Conservation (phyloP, 2,888 invertebrate species). For the Lithodes maja region DNA sequence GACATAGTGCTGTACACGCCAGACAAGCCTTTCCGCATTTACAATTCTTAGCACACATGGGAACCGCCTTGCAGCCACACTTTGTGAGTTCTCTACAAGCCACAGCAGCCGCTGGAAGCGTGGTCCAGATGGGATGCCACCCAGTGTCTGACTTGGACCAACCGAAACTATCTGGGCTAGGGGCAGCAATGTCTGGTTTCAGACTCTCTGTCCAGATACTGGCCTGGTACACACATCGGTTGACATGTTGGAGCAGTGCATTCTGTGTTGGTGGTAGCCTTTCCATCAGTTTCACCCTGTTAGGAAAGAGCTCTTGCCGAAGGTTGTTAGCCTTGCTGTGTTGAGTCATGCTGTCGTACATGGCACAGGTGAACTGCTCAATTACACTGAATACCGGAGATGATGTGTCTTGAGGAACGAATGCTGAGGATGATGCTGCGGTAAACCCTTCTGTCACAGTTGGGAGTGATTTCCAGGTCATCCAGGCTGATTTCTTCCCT, state of each 20-base stretch:
- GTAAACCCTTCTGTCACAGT: constrained; percentile 34
- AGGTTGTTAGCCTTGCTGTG: constrained; percentile 15
- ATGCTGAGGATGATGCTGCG: constrained; percentile 32
- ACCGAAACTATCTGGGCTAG: neutral
- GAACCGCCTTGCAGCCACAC: constrained; percentile 17
- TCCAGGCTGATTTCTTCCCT: too few relatives aligned
- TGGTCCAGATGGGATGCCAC: constrained; percentile 28
- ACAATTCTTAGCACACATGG: constrained; percentile 36
- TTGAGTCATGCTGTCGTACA: constrained; percentile 19
- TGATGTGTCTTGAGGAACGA: constrained; percentile 39
- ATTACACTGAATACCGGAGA: constrained; percentile 37
- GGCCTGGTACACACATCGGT: neutral
- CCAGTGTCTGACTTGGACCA: constrained; percentile 19
- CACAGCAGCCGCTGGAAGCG: constrained; percentile 18
- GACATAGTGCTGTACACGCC: constrained; percentile 26
- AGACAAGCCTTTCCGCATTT: constrained; percentile 4
- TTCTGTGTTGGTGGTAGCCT: constrained; percentile 28
- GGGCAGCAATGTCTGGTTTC: too few relatives aligned
- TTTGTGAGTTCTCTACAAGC: constrained; percentile 24
- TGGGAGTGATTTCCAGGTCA: too few relatives aligned
- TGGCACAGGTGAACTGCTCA: constrained; percentile 32
- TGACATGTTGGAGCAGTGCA: constrained; percentile 37
- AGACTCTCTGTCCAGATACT: too few relatives aligned
- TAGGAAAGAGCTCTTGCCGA: constrained; percentile 28
- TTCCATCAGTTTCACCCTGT: constrained; percentile 31